Base-by-base conservation (phyloP, 2,113 vertebrate genomes). In the Pluvianellus socialis region DNA sequence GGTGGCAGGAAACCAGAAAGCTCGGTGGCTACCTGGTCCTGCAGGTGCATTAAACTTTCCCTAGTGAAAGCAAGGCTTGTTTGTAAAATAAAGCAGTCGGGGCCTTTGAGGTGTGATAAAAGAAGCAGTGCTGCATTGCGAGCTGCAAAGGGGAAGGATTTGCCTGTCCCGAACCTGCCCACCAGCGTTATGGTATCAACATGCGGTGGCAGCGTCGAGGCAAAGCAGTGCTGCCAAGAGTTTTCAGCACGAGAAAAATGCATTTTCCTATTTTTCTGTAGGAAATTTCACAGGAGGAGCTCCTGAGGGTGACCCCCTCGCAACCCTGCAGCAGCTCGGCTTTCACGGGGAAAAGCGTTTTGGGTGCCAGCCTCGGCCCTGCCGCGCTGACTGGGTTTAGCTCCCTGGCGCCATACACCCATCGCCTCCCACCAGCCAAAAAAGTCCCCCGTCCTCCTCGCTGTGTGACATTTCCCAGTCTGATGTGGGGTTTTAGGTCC, bases 261-360 rank as follows among this genome's bases (percentile, higher is more conserved):
- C 9, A 12, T 53, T 58, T 87, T 85, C 52, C 59, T 17, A 4
- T 2, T 56, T 87, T 87, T 56, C 55, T 24, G 4, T 2, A 5
- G 35, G 76, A 58, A 53, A 49, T 66, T 44, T 61, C 2, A 18
- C 2, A 2, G 21, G 12, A 74, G 71, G 13, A 17, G 6, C 7
- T 88, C 32, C 26, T 52, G 52, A 79, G 26, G 22, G 6, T 0
- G 1, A 17, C 1, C 0, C 6, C 9, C 30, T 76, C 28, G 28
- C 30, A 83, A 27, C 26, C 26, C 35, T 2, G 3, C 17, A 67
- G n/a, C 9, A 59, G 59, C 45, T 7, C 2, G 2, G 11, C 49
- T 73, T 79, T 59, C 33, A 33, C 0, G 0, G 68, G 24, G 45
- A 66, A 49, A 81, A 8, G 11, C 0, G 0, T 65, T 86, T 49